phyloP scores from a whole-genome alignment of 2,797 vertebrate genomes.

The Neopelma chrysocephalum region DNA sequence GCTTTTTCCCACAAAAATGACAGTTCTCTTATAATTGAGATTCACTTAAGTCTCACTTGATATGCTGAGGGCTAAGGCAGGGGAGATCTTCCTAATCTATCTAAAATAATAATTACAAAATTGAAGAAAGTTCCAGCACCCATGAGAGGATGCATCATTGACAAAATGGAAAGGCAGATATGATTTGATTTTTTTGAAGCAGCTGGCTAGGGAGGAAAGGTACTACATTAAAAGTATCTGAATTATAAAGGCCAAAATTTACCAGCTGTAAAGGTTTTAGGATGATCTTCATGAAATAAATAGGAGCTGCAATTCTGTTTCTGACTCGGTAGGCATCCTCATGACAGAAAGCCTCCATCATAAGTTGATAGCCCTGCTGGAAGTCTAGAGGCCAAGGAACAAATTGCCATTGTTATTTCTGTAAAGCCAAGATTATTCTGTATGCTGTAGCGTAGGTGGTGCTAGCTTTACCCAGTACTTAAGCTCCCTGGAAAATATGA shows the following conservation, averaged over 20 bases:
- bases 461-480: not conserved
- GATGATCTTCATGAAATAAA: conserved; percentile 7
- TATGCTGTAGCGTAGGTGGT: not conserved
- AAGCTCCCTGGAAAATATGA: not conserved
- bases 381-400: not conserved
- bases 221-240: not conserved
- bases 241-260: not conserved
- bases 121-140: not conserved
- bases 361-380: not conserved
- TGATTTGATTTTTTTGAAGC: not conserved
- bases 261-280: not conserved
- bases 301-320: not conserved
- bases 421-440: not conserved
- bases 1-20: not conserved
- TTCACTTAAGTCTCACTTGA: not conserved
- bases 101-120: conserved; percentile 5
- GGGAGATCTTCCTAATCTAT: not conserved
- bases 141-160: not conserved
- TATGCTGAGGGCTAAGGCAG: not conserved
- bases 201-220: not conserved
- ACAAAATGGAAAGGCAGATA: not conserved
- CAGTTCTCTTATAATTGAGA: not conserved
- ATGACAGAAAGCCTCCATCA: not conserved
- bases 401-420: not conserved
- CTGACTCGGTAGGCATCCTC: not conserved